These are phyloP conservation scores for Odocoileus hemionus DNA, from an alignment of 2,113 vertebrate species.

Conservation along the genomic window DNA sequence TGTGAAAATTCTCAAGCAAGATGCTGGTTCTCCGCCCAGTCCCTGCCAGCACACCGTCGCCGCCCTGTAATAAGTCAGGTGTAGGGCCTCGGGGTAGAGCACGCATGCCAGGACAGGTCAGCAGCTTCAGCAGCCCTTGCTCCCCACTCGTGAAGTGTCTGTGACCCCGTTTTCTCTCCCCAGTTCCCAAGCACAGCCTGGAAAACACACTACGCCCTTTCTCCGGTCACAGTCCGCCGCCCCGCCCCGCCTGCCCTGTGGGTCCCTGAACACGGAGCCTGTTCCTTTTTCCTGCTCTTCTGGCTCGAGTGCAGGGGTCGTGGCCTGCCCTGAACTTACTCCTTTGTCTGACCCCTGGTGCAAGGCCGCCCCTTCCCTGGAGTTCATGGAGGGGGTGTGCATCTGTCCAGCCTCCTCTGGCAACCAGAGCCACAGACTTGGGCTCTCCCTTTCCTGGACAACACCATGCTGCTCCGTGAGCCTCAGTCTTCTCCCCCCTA, in stretches of 20 bases:
- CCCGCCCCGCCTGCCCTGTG: fast-evolving
- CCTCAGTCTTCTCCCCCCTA: background rate
- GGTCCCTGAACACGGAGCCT: background rate
- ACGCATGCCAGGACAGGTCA: background rate
- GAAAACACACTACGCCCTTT: too few species aligned
- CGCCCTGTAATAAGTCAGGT: fast-evolving
- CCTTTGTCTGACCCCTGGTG: background rate
- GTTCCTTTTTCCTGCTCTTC: background rate
- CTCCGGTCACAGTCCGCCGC: background rate
- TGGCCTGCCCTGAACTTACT: background rate
- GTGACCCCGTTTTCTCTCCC: background rate
- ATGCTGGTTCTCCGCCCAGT: too few species aligned
- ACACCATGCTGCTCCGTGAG: too few species aligned
- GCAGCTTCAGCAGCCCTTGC: background rate
- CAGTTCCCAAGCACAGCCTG: background rate
- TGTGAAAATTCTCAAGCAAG: background rate
- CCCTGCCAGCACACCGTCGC: fast-evolving
- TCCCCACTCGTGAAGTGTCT: background rate
- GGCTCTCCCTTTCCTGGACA: fast-evolving
- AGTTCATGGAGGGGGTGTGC: background rate
- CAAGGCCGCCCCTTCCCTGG: fast-evolving
- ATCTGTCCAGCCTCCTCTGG: background rate
- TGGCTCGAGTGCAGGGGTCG: background rate
- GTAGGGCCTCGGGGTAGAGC: background rate
- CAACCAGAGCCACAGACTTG: background rate